Evolutionary conservation across 2,888 invertebrate genomes (phyloP), one percentile per base, ranked within the genome.

Genomic region (Platerodrilus igneus): DNA sequence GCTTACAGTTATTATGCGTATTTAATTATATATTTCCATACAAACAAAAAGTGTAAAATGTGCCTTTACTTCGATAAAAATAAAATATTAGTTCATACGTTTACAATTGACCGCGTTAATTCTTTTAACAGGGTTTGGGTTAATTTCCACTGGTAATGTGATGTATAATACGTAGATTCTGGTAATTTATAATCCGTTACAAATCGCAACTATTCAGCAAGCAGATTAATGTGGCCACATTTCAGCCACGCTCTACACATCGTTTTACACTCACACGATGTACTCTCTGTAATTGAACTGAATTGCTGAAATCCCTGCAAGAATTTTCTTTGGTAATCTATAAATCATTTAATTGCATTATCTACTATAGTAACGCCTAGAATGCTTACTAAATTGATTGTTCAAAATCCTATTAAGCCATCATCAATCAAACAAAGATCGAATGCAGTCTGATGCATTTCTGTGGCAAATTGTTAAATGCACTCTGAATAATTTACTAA

Each of bases 401-500:
- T 34, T 20, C 41, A 55, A 61, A 63, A 63, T 60, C 59, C 58
- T 60, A 63, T 63, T 62, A 63, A 58, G 58, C 59, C 58, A 62
- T 61, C 63, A 62, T 61, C 63, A 62, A 63, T 63, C 62, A 60
- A 59, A 56, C 56, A 56, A 56, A 53, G 55, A 58, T 58, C 60
- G 57, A 59, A 63, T 62, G 63, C 62, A 61, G 62, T 63, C 57
- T 60, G 61, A 61, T 62, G 62, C 61, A 63, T 58, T 58, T 56
- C 54, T 55, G 54, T 54, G 53, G 56, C 54, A 44, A 57, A 57
- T 55, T 57, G 58, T 56, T 58, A 60, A 58, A 58, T 58, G 62
- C 60, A 59, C 58, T 58, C 58, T 65, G 62, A 62, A 65, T 65
- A 63, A 65, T 63, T 64, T 59, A 64, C 60, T 56, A 58, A 63